Conservation (phyloP, 2,797 vertebrate genomes). For the Alosa sapidissima region DNA sequence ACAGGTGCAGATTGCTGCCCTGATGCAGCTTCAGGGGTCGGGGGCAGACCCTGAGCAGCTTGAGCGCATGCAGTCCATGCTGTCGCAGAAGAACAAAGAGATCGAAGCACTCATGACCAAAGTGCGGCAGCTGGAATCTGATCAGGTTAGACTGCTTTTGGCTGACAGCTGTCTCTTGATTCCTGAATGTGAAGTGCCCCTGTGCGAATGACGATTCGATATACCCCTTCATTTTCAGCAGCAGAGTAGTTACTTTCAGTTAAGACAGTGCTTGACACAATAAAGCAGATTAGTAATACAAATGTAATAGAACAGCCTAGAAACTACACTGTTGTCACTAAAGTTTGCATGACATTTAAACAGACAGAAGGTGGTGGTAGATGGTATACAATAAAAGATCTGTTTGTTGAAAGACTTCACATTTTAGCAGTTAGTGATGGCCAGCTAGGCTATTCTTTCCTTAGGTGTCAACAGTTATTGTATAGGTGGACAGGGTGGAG, state of each 20-base stretch:
- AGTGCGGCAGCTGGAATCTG: constrained; percentile 80
- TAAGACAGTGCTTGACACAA: not conserved
- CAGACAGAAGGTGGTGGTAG: not conserved
- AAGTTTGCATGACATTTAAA: not conserved
- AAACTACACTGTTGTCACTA: not conserved
- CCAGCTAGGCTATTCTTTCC: not conserved
- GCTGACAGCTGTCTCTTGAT: not conserved
- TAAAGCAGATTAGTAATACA: too few species aligned
- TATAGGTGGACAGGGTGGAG: too few species aligned
- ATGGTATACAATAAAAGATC: too few species aligned
- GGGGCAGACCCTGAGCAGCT: constrained; percentile 88
- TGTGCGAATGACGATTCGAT: not conserved
- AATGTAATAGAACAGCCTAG: too few species aligned
- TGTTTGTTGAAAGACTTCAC: not conserved
- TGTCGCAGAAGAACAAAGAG: constrained; percentile 90
- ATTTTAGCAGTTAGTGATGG: not conserved
- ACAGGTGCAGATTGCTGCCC: constrained; percentile 89
- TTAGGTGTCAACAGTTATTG: too few species aligned
- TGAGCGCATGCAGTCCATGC: constrained; percentile 88
- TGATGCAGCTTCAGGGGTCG: constrained; percentile 89
- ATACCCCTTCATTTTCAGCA: not conserved
- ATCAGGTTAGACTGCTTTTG: constrained; percentile 5
- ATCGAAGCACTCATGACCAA: constrained; percentile 87
- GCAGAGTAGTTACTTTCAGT: not conserved
- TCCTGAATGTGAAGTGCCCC: too few species aligned